These are phyloP conservation scores for Lacerta bilineata DNA, from an alignment of 2,797 vertebrate genomes.

Conservation along the genomic window DNA sequence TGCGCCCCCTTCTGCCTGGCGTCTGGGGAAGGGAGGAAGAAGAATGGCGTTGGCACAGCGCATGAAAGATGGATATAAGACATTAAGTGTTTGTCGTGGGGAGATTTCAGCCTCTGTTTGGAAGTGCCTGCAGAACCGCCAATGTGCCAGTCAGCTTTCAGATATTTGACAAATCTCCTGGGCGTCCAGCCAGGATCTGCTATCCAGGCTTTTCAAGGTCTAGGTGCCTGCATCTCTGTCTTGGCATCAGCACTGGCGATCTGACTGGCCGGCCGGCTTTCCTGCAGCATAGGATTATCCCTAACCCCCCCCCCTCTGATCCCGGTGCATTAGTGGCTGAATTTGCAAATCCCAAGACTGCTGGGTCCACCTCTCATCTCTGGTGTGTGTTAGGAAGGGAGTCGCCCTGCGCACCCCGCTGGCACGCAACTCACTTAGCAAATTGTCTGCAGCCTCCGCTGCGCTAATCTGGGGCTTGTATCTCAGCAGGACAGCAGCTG, in stretches of 20 bases:
- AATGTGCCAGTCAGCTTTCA: background rate
- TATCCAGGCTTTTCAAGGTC: background rate
- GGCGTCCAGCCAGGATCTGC: background rate
- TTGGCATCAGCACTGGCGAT: background rate
- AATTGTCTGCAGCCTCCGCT: background rate
- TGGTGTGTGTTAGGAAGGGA: background rate
- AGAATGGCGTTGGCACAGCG: background rate
- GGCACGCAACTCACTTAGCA: background rate
- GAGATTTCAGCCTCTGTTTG: background rate
- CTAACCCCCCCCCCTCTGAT: background rate
- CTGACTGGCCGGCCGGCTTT: background rate
- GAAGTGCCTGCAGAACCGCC: background rate
- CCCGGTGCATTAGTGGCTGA: background rate
- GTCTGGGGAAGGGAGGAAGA: background rate
- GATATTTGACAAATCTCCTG: background rate
- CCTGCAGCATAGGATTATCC: background rate
- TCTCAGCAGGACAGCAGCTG: background rate
- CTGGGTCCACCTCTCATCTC: too few species aligned
- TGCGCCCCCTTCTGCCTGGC: constrained; percentile 58
- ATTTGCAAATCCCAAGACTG: background rate
- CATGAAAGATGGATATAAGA: background rate
- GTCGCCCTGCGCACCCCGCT: background rate
- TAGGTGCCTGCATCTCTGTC: background rate
- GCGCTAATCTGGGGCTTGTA: background rate
- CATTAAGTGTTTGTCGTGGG: background rate